These are phyloP conservation scores for Lithophane ornitopus DNA, from an alignment of 2,888 invertebrate genomes.

Conservation along the genomic window DNA sequence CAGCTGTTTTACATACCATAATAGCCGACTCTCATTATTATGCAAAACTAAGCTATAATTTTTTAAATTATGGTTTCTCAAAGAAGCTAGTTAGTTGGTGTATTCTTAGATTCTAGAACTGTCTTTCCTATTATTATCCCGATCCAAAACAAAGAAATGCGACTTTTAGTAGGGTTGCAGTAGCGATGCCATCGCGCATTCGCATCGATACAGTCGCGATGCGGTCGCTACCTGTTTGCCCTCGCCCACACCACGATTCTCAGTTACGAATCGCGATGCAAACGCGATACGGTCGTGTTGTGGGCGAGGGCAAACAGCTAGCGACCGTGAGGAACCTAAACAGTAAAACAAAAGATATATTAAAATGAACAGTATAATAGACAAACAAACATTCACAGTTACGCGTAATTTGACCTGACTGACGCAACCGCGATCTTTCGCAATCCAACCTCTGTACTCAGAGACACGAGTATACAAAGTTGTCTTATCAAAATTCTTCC, in stretches of 20 bases:
- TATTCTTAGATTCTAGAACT: not conserved
- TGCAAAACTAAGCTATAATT: constrained; percentile 67
- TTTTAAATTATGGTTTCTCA: constrained; percentile 41
- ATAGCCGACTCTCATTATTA: constrained; percentile 62
- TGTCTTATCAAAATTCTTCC: constrained; percentile 81
- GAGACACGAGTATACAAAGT: constrained; percentile 73
- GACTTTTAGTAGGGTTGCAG: no score
- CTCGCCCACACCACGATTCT: no score
- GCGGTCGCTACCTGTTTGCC: no score
- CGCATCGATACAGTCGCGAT: no score
- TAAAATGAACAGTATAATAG: constrained; percentile 72
- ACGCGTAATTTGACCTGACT: constrained; percentile 47
- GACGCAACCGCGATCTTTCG: constrained; percentile 32
- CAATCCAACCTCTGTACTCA: constrained; percentile 73
- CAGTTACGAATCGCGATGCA: no score
- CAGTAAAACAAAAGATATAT: constrained; percentile 76
- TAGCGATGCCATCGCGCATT: no score
- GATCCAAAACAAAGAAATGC: not conserved
- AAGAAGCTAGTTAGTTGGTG: constrained; percentile 10
- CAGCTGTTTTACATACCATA: constrained; percentile 70
- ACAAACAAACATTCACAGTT: constrained; percentile 44
- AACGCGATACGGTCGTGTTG: no score
- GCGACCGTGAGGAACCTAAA: not conserved
- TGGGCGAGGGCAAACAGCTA: no score
- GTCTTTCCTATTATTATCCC: not conserved